Base-by-base conservation (phyloP, 2,888 invertebrate genomes). In the Drosophila mayaguana region DNA sequence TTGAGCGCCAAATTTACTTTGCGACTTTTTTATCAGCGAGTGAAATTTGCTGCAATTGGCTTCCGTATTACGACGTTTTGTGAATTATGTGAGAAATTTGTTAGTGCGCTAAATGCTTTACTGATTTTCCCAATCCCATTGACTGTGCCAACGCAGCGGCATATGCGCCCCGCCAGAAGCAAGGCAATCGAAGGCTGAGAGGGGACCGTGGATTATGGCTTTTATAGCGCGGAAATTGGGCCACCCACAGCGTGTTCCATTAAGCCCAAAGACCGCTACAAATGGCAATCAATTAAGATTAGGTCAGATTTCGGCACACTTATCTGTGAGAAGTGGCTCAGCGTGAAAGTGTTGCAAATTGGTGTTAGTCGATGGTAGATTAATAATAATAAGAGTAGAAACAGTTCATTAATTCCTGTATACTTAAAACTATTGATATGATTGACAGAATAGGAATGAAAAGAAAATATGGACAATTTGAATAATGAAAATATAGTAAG, bases 61-160 rank as follows among this genome's bases (percentile, higher is more conserved):
- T 89, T 89, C 89, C 90, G 89, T 90, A 89, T 88, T 90, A 86
- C 82, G 83, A 75, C 89, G 82, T 82, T 86, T 86, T 89, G 78
- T 88, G 82, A 83, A 82, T 83, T 80, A 81, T 85, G 86, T 89
- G 89, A 83, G 89, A 87, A 83, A 80, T 84, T 84, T 84, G 84
- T 84, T 73, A 65, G 67, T 75, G 66, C 63, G 60, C 80, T 82
- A 85, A 84, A 88, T 80, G 78, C 60, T 82, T 73, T 42, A 70
- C 83, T 64, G 81, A 79, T 79, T 75, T 71, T 46, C 46, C 54
- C 50, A 62, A 42, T 40, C 55, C 28, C 38, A 46, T 32, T 57
- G 32, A 22, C 11, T 18, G 51, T 1, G 43, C 42, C 43, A 28
- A 28, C 1, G 28, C 28, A 7, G 28, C 28, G 28, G 28, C 28